A percentile compares a stretch with the other conserved stretches of the same genome.
phyloP scores from a whole-genome alignment of 2,888 invertebrate species.

The Alcis repandata region DNA sequence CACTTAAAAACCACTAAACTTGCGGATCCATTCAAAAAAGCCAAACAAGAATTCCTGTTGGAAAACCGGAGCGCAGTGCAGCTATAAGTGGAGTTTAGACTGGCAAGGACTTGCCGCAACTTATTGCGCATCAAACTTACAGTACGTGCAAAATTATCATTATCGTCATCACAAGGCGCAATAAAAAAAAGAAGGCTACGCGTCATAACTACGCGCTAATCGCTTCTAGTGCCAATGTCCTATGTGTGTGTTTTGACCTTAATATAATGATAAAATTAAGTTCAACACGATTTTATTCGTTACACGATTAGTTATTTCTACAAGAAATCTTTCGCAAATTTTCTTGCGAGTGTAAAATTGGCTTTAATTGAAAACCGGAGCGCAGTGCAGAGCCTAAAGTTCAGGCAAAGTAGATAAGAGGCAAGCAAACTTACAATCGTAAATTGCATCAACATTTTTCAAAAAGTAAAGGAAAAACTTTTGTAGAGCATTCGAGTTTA shows the following conservation, averaged over 20 bases:
- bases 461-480: constrained; percentile 14
- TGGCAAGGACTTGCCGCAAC: neutral
- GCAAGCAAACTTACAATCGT: constrained; percentile 28
- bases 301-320: neutral
- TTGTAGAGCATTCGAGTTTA: constrained; percentile 4
- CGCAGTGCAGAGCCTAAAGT: constrained; percentile 29
- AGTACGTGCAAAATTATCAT: no score
- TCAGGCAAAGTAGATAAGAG: constrained; percentile 33
- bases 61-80: constrained; percentile 33
- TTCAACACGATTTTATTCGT: no score
- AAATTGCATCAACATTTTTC: constrained; percentile 33
- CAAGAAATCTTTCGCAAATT: neutral
- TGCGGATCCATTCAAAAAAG: constrained; percentile 41
- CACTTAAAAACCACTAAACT: constrained; percentile 43
- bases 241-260: no score
- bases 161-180: no score
- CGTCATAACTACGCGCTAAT: no score
- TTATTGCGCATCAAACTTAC: neutral
- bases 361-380: constrained; percentile 31
- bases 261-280: neutral
- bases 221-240: no score
- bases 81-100: constrained; percentile 14
- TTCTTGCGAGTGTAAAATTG: neutral
- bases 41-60: constrained; percentile 43
- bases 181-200: no score